A percentile compares a stretch with the other conserved stretches of the same genome.
These are phyloP conservation scores for Monopis laevigella DNA, from an alignment of 2,888 invertebrate species.

Conservation along the genomic window DNA sequence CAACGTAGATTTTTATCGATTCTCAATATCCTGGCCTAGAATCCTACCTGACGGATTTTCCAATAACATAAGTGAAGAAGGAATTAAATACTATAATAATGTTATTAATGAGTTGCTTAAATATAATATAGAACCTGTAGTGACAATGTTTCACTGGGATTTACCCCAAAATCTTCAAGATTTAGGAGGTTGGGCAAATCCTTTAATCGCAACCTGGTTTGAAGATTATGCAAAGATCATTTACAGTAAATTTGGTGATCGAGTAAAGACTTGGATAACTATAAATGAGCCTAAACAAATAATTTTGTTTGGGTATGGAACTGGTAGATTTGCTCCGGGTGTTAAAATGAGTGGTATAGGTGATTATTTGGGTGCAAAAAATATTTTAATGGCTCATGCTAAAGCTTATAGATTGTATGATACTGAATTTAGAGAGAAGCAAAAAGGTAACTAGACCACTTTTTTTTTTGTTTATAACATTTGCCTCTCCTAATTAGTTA, in stretches of 20 bases:
- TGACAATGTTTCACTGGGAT: slow-evolving; percentile 68
- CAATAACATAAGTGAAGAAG: slow-evolving; percentile 63
- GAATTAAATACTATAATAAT: slow-evolving; percentile 71
- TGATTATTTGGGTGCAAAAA: slow-evolving; percentile 60
- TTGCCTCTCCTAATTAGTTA: too few species aligned
- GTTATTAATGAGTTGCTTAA: slow-evolving; percentile 68
- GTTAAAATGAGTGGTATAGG: slow-evolving; percentile 50
- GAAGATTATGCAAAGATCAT: slow-evolving; percentile 53
- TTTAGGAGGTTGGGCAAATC: slow-evolving; percentile 65
- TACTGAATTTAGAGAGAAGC: slow-evolving; percentile 32
- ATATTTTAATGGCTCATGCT: slow-evolving; percentile 66
- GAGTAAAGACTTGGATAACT: slow-evolving; percentile 67
- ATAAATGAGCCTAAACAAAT: slow-evolving; percentile 66
- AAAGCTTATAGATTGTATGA: slow-evolving; percentile 53
- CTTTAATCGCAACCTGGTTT: slow-evolving; percentile 51
- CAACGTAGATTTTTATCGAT: slow-evolving; percentile 61
- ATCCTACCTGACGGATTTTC: slow-evolving; percentile 67
- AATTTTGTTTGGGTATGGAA: slow-evolving; percentile 51
- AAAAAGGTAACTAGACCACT: too few species aligned
- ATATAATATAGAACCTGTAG: slow-evolving; percentile 68
- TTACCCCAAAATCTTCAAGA: slow-evolving; percentile 63
- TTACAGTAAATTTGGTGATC: slow-evolving; percentile 52
- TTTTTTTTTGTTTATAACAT: too few species aligned
- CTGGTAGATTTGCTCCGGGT: slow-evolving; percentile 37
- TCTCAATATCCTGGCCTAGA: slow-evolving; percentile 72